Percentiles rank a stretch among this genome's conserved stretches.
These are phyloP conservation scores for Calameuta filiformis DNA, from an alignment of 2,888 invertebrate species.

Conservation along the genomic window DNA sequence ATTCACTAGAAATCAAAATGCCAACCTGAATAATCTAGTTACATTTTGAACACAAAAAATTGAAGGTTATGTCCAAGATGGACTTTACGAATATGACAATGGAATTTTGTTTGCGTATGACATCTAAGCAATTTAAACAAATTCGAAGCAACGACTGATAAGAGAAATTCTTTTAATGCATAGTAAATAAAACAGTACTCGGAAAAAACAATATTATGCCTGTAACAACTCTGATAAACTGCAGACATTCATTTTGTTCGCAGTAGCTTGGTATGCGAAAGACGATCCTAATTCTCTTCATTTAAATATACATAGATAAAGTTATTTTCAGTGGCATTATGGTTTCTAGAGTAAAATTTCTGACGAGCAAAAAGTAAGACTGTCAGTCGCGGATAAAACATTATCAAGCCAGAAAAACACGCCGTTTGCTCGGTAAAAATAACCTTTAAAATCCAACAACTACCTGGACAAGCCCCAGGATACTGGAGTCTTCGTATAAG, in stretches of 20 bases:
- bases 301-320: not conserved
- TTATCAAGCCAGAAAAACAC: not conserved
- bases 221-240: not conserved
- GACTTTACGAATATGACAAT: not conserved
- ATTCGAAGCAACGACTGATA: not conserved
- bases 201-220: not conserved
- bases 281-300: not conserved
- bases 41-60: not conserved
- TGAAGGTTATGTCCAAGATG: not conserved
- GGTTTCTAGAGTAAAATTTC: not conserved
- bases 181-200: not conserved
- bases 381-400: not conserved
- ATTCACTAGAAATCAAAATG: not conserved
- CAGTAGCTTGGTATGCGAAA: not conserved
- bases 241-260: not conserved
- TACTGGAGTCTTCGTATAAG: not conserved
- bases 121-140: not conserved
- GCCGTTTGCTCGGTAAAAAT: not conserved
- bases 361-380: not conserved
- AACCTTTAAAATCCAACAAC: not conserved
- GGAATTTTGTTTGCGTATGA: not conserved
- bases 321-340: not conserved
- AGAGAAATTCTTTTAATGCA: not conserved
- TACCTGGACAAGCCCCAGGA: not conserved
- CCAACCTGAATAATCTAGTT: not conserved